A percentile compares a stretch with the other conserved stretches of the same genome.
Conservation (phyloP, 2,888 invertebrate genomes). For the Ligdia adustata region DNA sequence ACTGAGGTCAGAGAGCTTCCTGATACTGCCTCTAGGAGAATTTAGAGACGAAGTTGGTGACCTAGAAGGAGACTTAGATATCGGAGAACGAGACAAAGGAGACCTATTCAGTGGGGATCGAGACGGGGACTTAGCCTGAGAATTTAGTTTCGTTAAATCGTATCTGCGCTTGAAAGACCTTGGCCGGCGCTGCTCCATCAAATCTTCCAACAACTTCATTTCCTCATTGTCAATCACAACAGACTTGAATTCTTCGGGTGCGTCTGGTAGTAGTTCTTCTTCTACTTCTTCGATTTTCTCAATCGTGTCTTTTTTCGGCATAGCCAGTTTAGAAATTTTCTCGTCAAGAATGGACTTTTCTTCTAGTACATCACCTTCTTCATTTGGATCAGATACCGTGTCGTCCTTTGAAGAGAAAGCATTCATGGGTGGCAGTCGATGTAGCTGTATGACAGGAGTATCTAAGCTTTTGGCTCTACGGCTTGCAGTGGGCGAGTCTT, state of each 20-base stretch:
- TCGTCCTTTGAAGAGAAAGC: constrained; percentile 96
- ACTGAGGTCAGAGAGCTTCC: constrained; percentile 79
- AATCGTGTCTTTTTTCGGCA: constrained; percentile 62
- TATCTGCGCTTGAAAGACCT: constrained; percentile 78
- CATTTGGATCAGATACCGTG: constrained; percentile 90
- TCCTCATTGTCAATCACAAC: constrained; percentile 85
- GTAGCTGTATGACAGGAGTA: constrained; percentile 91
- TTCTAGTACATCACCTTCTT: constrained; percentile 85
- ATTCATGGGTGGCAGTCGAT: constrained; percentile 91
- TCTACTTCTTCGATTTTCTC: constrained; percentile 82
- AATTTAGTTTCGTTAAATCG: constrained; percentile 70
- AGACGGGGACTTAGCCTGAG: constrained; percentile 67
- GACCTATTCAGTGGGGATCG: constrained; percentile 78
- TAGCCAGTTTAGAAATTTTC: constrained; percentile 47
- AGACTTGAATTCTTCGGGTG: constrained; percentile 64
- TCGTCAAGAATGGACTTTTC: constrained; percentile 82
- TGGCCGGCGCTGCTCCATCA: constrained; percentile 77
- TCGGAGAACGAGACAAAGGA: constrained; percentile 74
- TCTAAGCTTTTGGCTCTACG: constrained; percentile 93
- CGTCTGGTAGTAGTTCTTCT: constrained; percentile 71
- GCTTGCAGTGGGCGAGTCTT: constrained; percentile 89
- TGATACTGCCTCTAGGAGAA: constrained; percentile 78
- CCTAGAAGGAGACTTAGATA: constrained; percentile 79
- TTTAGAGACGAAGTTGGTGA: constrained; percentile 81
- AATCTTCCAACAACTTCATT: constrained; percentile 79